A percentile compares a stretch with the other conserved stretches of the same genome.
Evolutionary conservation across 2,797 vertebrate species (phyloP).

Genomic region (Melanogrammus aeglefinus): DNA sequence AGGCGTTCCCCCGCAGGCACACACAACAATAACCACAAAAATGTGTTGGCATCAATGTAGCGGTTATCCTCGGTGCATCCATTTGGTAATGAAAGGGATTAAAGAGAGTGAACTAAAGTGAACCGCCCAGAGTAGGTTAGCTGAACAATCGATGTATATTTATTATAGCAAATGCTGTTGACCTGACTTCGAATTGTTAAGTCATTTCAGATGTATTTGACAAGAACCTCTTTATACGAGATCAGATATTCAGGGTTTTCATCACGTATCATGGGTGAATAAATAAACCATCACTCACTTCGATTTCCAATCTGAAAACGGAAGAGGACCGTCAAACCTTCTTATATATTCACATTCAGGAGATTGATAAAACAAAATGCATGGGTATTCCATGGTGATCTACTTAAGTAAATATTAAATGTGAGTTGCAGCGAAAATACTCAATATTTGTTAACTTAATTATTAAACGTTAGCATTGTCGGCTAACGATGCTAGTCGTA

Average conservation of each 20-base stretch:
- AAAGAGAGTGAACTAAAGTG: slow-evolving; percentile 5
- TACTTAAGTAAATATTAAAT: background rate
- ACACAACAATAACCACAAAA: slow-evolving; percentile 47
- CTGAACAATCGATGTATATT: background rate
- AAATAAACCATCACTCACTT: background rate
- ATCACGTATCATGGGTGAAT: background rate
- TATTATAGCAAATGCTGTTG: too few species aligned
- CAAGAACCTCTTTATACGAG: background rate
- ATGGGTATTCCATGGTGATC: background rate
- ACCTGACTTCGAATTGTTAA: background rate
- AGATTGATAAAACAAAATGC: background rate
- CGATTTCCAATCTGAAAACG: too few species aligned
- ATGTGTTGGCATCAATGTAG: slow-evolving; percentile 59
- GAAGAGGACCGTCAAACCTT: background rate
- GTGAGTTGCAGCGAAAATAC: background rate
- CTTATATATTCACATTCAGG: background rate
- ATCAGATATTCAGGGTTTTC: background rate
- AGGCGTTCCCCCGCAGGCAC: slow-evolving; percentile 7
- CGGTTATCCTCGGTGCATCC: slow-evolving; percentile 42
- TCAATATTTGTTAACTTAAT: background rate
- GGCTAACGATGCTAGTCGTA: background rate
- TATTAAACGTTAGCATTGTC: background rate
- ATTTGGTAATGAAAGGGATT: slow-evolving; percentile 48
- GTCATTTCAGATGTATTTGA: background rate
- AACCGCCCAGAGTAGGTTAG: background rate